Evolutionary conservation across 2,113 vertebrate species (phyloP).

Genomic region (Coturnix japonica): DNA sequence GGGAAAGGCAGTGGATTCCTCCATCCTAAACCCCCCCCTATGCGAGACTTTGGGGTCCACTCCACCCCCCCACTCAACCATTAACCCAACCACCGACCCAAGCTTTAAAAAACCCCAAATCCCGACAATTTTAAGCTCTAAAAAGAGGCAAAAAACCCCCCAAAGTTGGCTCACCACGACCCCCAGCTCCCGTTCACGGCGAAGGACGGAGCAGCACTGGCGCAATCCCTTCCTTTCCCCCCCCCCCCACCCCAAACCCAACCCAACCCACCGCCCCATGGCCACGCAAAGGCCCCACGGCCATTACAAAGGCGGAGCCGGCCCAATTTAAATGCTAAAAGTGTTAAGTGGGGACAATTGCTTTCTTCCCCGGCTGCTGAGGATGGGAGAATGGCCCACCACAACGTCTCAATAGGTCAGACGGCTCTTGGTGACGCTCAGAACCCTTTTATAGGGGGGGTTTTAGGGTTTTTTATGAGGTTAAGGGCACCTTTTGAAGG

Average conservation of each 20-base stretch:
- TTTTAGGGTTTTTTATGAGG: too few species aligned
- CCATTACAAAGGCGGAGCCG: slow-evolving; percentile 16
- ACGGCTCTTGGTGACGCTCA: neutral
- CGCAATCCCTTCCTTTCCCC: neutral
- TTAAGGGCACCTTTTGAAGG: too few species aligned
- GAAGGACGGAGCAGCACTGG: neutral
- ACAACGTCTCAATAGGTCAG: neutral
- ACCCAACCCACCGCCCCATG: neutral
- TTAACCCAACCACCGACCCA: neutral
- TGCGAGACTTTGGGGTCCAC: neutral
- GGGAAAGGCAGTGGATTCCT: neutral
- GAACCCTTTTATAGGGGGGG: neutral
- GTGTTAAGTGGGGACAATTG: slow-evolving; percentile 39
- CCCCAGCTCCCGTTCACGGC: neutral
- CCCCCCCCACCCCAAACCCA: too few species aligned
- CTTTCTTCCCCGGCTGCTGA: neutral
- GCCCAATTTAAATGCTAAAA: slow-evolving; percentile 51
- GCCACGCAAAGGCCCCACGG: neutral
- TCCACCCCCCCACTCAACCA: neutral
- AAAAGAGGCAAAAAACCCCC: neutral
- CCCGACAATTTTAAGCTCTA: neutral
- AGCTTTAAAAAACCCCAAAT: neutral
- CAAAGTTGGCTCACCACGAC: neutral
- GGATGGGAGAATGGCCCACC: neutral
- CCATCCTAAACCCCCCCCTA: neutral